Percentiles rank a stretch among this genome's conserved stretches.
Evolutionary conservation across 2,113 vertebrate genomes (phyloP).

Genomic region (Ciconia stormi): DNA sequence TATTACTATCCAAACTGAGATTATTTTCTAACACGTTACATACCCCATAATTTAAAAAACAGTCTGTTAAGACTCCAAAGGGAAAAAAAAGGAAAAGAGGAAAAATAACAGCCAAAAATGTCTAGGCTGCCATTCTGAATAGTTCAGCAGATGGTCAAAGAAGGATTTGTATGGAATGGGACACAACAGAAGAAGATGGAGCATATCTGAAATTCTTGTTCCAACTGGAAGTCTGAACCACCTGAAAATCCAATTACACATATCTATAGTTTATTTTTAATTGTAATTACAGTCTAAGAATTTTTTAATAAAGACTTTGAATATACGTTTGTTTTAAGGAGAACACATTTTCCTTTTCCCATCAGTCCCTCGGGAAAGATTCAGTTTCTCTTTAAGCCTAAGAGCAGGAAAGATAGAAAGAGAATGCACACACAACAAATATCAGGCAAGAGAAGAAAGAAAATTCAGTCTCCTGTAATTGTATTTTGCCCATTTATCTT

Average conservation of each 20-base stretch:
- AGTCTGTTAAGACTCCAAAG: not conserved
- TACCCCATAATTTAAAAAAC: not conserved
- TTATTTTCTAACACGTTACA: not conserved
- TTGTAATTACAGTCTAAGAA: not conserved
- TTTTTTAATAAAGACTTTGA: not conserved
- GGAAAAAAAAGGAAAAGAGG: not conserved
- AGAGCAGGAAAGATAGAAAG: not conserved
- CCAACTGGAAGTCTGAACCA: not conserved
- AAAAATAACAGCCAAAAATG: not conserved
- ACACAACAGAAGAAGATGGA: not conserved
- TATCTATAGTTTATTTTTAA: not conserved
- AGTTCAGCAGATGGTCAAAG: not conserved
- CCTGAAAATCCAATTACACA: not conserved
- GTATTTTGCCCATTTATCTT: slow-evolving; percentile 34
- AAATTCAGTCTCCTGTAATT: not conserved
- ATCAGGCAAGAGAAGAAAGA: not conserved
- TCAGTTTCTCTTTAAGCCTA: not conserved
- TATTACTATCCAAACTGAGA: not conserved
- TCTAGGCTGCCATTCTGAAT: not conserved
- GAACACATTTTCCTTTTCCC: not conserved
- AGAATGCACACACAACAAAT: not conserved
- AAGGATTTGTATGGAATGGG: not conserved
- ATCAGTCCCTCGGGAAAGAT: not conserved
- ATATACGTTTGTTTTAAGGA: not conserved
- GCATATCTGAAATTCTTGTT: not conserved